Conservation (phyloP, 2,797 vertebrate species). For the Falco cherrug region DNA sequence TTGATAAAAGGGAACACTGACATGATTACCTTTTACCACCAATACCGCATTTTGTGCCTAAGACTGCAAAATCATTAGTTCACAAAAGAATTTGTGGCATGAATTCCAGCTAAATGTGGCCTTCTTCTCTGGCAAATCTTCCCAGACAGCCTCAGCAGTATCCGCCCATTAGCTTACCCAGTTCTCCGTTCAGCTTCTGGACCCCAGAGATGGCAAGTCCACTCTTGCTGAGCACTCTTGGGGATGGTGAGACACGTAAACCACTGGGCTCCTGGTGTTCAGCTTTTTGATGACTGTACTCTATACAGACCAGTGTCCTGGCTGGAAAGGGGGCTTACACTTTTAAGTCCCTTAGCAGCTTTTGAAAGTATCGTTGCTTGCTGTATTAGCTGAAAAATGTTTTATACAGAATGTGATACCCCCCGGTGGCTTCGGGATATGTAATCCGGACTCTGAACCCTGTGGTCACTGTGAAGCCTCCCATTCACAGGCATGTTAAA, state of each 20-base stretch:
- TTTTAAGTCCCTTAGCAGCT: not conserved
- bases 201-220: not conserved
- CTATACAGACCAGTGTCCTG: not conserved
- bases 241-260: not conserved
- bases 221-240: not conserved
- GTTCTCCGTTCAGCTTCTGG: not conserved
- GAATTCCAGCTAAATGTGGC: not conserved
- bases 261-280: not conserved
- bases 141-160: not conserved
- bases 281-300: not conserved
- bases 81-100: not conserved
- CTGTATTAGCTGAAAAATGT: conserved; percentile 40
- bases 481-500: conserved; percentile 22
- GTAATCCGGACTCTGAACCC: conserved; percentile 27
- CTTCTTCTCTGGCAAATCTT: not conserved
- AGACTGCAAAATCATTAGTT: not conserved
- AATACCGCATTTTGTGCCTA: not conserved
- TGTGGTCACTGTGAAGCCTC: conserved; percentile 35
- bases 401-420: conserved; percentile 45
- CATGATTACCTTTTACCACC: not conserved
- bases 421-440: conserved; percentile 13
- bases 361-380: conserved; percentile 25
- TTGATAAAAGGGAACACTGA: not conserved
- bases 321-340: not conserved
- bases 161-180: not conserved